Conservation (phyloP, 2,113 vertebrate genomes). For the Abramis brama region DNA sequence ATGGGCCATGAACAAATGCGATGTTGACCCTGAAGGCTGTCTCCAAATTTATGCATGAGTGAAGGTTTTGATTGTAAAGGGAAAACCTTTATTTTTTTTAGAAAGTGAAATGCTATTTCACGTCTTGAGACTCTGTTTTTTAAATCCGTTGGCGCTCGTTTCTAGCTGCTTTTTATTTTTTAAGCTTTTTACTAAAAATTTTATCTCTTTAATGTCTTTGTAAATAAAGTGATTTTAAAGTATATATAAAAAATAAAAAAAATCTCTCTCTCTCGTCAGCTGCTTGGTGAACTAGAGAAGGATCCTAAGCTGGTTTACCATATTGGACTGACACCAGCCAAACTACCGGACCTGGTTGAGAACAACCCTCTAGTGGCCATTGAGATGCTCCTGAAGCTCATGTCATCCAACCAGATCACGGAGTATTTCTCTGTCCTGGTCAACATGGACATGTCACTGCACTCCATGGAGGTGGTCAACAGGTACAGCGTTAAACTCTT, state of each 20-base stretch:
- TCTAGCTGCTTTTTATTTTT: too few relatives aligned
- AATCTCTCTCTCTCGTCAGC: constrained; percentile 68
- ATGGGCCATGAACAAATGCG: too few relatives aligned
- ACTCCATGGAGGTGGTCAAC: constrained; percentile 99
- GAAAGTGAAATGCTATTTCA: too few relatives aligned
- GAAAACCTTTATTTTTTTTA: too few relatives aligned
- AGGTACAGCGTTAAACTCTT: constrained; percentile 72
- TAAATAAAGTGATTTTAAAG: too few relatives aligned
- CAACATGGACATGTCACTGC: constrained; percentile 99
- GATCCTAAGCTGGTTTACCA: constrained; percentile 98
- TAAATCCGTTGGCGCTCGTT: too few relatives aligned
- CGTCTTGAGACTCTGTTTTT: too few relatives aligned
- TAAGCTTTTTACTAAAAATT: too few relatives aligned
- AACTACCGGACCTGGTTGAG: constrained; percentile 95
- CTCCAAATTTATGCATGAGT: too few relatives aligned
- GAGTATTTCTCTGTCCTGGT: constrained; percentile 98
- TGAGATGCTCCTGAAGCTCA: constrained; percentile 97
- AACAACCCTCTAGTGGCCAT: constrained; percentile 98
- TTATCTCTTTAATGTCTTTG: not conserved
- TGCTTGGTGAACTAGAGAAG: constrained; percentile 94
- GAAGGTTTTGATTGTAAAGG: too few relatives aligned
- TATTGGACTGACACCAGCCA: constrained; percentile 92
- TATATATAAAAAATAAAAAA: too few relatives aligned
- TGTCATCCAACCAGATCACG: constrained; percentile 99
- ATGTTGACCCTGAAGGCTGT: too few relatives aligned